Percentiles rank a stretch among this genome's conserved stretches.
Evolutionary conservation across 2,888 invertebrate species (phyloP).

Genomic region (Melieria crassipennis): DNA sequence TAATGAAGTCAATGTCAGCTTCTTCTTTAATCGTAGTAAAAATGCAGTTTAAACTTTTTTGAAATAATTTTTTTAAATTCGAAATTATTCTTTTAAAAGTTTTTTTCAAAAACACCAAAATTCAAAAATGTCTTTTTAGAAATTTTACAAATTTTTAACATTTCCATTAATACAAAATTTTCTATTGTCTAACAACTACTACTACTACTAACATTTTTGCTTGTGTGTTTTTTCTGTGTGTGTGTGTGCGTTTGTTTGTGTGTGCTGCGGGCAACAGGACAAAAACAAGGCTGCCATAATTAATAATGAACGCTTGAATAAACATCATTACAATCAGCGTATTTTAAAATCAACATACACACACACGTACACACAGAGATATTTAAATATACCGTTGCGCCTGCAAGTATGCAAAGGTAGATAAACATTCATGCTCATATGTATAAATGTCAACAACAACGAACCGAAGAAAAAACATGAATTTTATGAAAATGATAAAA

Average conservation of each 20-base stretch:
- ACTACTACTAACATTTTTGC: no score
- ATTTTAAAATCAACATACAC: neutral
- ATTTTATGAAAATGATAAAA: no score
- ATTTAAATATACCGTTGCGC: neutral
- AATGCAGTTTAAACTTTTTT: no score
- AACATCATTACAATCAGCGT: neutral
- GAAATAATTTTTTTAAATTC: no score
- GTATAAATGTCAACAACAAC: neutral
- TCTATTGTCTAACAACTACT: no score
- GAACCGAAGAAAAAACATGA: no score
- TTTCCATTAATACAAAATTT: neutral
- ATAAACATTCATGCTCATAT: neutral
- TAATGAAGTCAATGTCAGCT: no score
- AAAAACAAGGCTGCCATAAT: neutral
- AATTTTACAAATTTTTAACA: neutral
- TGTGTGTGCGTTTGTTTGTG: neutral
- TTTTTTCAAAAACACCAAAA: no score
- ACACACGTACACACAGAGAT: neutral
- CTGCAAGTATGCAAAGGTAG: neutral
- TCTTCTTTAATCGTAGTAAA: no score
- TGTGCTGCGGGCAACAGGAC: neutral
- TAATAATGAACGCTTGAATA: conserved; percentile 1
- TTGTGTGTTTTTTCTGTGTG: neutral
- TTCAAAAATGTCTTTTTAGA: no score
- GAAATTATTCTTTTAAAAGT: no score